phyloP scores from a whole-genome alignment of 2,888 invertebrate species.

The Cecidostiba fungosa region DNA sequence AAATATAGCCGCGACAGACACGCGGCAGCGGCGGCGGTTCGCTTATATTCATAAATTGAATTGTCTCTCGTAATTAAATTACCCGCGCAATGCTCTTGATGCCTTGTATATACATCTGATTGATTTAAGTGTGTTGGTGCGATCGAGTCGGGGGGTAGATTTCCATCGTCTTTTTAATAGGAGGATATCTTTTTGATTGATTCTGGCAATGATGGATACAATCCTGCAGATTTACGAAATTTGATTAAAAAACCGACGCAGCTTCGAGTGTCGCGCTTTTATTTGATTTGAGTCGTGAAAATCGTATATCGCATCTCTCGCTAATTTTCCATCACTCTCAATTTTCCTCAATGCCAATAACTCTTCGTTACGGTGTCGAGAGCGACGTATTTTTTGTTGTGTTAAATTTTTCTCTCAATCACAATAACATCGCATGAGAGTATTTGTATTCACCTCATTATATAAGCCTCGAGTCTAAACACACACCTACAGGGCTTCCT shows the following conservation, averaged over 20 bases:
- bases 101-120: slow-evolving; percentile 24
- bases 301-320: no score
- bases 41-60: slow-evolving; percentile 39
- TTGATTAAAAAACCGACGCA: no score
- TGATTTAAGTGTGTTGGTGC: not conserved
- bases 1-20: not conserved
- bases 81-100: not conserved
- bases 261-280: no score
- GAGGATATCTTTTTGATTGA: no score
- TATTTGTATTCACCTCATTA: not conserved
- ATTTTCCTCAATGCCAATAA: no score
- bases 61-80: slow-evolving; percentile 44
- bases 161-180: not conserved
- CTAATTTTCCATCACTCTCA: no score
- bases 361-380: no score
- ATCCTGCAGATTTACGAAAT: no score
- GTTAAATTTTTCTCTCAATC: not conserved
- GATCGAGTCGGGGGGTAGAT: not conserved
- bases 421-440: no score
- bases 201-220: no score
- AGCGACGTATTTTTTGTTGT: no score
- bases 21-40: not conserved
- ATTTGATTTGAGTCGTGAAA: no score
- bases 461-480: not conserved
- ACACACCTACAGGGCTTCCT: not conserved